Evolutionary conservation across 2,888 invertebrate genomes (phyloP), one percentile per base, ranked within the genome.

Genomic region (Lymantria monacha): DNA sequence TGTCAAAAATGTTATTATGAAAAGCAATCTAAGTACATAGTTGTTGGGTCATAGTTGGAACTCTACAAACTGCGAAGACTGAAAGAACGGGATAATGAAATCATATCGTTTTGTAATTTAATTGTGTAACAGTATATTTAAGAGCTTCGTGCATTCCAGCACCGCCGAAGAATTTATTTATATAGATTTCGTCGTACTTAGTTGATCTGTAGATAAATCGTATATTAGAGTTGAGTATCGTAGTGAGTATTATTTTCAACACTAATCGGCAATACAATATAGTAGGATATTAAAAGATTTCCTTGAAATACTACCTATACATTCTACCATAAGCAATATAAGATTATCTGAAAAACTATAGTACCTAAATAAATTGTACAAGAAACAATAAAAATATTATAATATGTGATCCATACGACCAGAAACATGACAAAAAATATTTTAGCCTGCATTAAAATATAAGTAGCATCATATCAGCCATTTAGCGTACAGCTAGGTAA

Each of bases 41-140:
- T 83, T 83, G 84, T 84, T 83, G 87, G 81, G 78, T 82, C 80
- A 83, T 86, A 85, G 81, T 83, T 84, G 85, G 83, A 87, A 85
- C 81, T 85, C 81, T 84, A 84, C 81, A 86, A 87, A 86, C 83
- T 84, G 83, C 79, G 83, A 91, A 91, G 90, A 91, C 90, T 91
- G 90, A 91, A 83, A 74, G 87, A 87, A 83, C 78, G 84, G 83
- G 85, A 84, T 83, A 85, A 81, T 81, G 79, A 86, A 86, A 85
- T 88, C 89, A 90, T 90, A 90, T 91, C 87, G 85, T 90, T 91
- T 88, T 89, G 85, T 90, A 88, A 81, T 83, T 85, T 86, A 85
- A 70, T 86, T 85, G 76, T 80, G 80, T 86, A 85, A 83, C 79
- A 79, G 74, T 77, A 74, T 83, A 82, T 67, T 76, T 85, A 87